Evolutionary conservation across 92 coral and sea anemone species (phyloP), one percentile per base, ranked within the genome.

Genomic region (Umimayanthus kanabou): DNA sequence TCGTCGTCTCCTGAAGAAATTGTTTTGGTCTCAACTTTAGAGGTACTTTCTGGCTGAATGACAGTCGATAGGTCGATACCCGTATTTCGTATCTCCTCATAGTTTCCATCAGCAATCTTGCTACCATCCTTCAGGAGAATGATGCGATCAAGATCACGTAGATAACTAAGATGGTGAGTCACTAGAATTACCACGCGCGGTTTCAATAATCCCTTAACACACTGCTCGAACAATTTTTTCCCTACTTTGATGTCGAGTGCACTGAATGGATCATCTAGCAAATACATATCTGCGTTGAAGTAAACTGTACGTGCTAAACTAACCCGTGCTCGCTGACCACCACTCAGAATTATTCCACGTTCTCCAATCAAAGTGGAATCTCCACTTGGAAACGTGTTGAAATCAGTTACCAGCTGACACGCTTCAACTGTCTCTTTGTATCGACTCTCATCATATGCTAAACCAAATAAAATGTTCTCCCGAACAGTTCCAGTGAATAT

Each of bases 261-360:
- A 33, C 87, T 83, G 28, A 83, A 83, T 14, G 87, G 87, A 43
- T 83, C 87, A 23, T 83, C 87, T 11, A 83, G 66, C 15, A 83
- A n/a, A 14, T 83, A 83, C 3, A 83, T 28, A n/a, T 83, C 87
- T 25, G 87, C 87, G 67, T 69, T 83, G 66, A 49, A 83, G 23
- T 83, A 83, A 16, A 83, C 77, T 26, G 77, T 78, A 6, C 87
- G 87, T 15, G 87, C 87, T 83, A 83, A 83, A 18, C 78, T 83
- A 33, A 83, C 78, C 29, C 87, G 87, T 83, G 87, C 87, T 29
- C 78, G n/a, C 78, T 83, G 87, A 26, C 87, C 87, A 22, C 87
- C 87, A 16, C 87, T 83, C 67, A 83, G 55, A 83, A 83, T 43
- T 42, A 71, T 83, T 13, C 87, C 87, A 83, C 77, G 78, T 71